phyloP scores from a whole-genome alignment of 2,113 vertebrate genomes.

The Chaetops frenatus region DNA sequence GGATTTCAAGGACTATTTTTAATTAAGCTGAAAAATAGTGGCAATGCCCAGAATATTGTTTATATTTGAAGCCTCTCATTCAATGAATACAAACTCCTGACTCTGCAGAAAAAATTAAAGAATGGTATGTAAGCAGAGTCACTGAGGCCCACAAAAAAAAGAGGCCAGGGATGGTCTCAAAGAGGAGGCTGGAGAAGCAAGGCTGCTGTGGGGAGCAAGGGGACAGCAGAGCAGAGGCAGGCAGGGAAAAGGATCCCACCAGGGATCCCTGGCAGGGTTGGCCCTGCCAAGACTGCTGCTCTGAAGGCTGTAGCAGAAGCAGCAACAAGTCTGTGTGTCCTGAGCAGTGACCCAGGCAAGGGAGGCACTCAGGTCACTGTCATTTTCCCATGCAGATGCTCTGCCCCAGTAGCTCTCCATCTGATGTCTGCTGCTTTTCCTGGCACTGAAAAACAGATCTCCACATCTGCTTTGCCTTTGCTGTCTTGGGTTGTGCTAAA shows the following conservation, averaged over 20 bases:
- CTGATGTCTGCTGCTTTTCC: neutral
- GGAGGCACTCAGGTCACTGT: neutral
- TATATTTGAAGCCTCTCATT: neutral
- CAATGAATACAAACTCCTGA: neutral
- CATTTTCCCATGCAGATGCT: neutral
- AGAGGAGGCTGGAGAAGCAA: neutral
- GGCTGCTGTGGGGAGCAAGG: neutral
- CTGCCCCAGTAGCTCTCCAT: neutral
- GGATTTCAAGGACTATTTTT: neutral
- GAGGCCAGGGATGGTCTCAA: neutral
- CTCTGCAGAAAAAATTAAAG: neutral
- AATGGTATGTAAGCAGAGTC: neutral
- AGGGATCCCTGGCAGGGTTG: neutral
- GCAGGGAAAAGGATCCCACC: neutral
- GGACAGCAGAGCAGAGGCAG: accelerated
- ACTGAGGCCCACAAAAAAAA: accelerated
- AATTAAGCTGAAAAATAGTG: neutral
- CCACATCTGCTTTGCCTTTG: accelerated
- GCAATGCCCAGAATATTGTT: neutral
- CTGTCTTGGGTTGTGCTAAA: neutral
- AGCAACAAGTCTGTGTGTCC: neutral
- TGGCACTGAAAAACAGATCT: neutral
- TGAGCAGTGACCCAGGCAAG: neutral
- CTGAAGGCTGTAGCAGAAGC: neutral
- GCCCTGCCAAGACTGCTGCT: neutral